A percentile compares a stretch with the other conserved stretches of the same genome.
Conservation (phyloP, 2,797 vertebrate species). For the Arremon brunneinucha region DNA sequence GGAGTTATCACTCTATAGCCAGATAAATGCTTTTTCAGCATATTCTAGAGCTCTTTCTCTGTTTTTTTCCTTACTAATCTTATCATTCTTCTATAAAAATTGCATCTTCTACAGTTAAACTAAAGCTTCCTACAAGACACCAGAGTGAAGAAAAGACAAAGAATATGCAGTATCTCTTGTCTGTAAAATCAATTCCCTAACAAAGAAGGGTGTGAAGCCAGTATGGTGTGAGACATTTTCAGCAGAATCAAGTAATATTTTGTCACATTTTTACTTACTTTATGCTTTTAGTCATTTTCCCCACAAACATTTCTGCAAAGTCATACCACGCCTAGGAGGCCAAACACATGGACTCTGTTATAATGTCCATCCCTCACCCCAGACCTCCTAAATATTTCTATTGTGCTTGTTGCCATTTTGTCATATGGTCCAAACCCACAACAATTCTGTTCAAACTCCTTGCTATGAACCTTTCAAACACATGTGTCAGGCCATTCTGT, state of each 20-base stretch:
- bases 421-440: background rate
- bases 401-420: background rate
- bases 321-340: background rate
- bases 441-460: background rate
- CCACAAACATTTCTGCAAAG: background rate
- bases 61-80: background rate
- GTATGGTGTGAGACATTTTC: background rate
- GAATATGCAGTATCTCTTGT: background rate
- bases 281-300: background rate
- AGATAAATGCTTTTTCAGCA: slow-evolving; percentile 13
- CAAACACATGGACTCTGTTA: background rate
- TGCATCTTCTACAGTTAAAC: background rate
- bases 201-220: background rate
- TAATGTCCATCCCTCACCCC: background rate
- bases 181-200: background rate
- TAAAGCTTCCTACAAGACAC: background rate
- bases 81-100: background rate
- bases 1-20: background rate
- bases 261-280: background rate
- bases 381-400: background rate
- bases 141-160: background rate
- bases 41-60: background rate
- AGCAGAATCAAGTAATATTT: background rate
- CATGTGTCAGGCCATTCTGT: rapidly evolving
- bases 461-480: background rate